Conservation (phyloP, 1,140 invertebrate species). For the Gryllus bimaculatus region DNA sequence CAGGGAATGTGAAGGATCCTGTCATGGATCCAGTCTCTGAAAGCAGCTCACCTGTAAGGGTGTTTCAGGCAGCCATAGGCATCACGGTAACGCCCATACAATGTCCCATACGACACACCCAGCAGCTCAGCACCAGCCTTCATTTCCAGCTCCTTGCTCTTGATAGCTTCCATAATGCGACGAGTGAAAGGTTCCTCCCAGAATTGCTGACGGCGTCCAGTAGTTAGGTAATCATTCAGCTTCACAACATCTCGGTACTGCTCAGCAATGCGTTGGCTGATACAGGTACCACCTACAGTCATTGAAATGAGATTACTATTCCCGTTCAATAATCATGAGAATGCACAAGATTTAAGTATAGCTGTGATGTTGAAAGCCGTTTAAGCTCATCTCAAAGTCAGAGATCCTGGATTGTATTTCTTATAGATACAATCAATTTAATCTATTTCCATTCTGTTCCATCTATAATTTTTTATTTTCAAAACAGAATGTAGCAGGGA, state of each 20-base stretch:
- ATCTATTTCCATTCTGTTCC: too few relatives aligned
- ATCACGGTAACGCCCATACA: slow-evolving; percentile 78
- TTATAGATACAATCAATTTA: too few relatives aligned
- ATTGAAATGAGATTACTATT: not conserved
- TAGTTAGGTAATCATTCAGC: slow-evolving; percentile 78
- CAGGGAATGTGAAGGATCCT: not conserved
- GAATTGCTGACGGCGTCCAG: slow-evolving; percentile 76
- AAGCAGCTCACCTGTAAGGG: slow-evolving; percentile 52
- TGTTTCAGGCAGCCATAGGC: slow-evolving; percentile 77
- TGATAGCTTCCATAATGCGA: slow-evolving; percentile 77
- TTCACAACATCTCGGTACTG: slow-evolving; percentile 72
- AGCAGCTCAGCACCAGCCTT: slow-evolving; percentile 81
- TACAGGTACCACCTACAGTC: slow-evolving; percentile 11
- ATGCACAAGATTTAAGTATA: too few relatives aligned
- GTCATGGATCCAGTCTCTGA: not conserved
- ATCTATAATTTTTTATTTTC: too few relatives aligned
- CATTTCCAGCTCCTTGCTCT: slow-evolving; percentile 85
- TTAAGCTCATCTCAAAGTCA: too few relatives aligned
- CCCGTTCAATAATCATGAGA: too few relatives aligned
- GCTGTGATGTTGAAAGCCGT: too few relatives aligned
- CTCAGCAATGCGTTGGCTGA: slow-evolving; percentile 24
- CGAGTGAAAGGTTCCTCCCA: slow-evolving; percentile 80
- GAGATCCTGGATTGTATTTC: too few relatives aligned
- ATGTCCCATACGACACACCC: slow-evolving; percentile 79
- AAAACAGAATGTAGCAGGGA: too few relatives aligned